phyloP scores from a whole-genome alignment of 2,113 vertebrate species.

The Pyrgilauda ruficollis region DNA sequence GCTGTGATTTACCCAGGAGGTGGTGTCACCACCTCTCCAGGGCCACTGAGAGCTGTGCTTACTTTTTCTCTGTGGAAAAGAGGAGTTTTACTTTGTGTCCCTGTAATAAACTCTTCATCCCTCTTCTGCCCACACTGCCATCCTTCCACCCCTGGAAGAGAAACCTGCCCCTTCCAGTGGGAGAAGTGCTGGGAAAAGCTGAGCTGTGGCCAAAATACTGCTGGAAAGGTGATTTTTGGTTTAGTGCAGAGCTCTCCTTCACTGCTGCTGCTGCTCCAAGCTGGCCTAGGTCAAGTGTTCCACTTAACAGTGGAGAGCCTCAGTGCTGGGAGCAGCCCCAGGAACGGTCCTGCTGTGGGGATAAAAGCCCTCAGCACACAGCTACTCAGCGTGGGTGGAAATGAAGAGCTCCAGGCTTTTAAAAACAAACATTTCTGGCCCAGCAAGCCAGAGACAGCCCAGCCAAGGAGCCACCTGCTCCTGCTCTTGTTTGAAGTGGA shows the following conservation, averaged over 20 bases:
- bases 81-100: not conserved
- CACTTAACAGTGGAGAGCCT: not conserved
- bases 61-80: not conserved
- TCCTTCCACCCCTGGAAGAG: not conserved
- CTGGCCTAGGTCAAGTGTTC: not conserved
- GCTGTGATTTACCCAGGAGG: not conserved
- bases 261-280: not conserved
- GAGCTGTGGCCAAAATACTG: rapidly evolving
- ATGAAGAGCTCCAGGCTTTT: not conserved
- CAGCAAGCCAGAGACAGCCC: not conserved
- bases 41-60: not conserved
- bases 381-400: not conserved
- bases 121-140: rapidly evolving
- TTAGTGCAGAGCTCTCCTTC: not conserved
- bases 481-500: not conserved
- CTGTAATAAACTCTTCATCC: not conserved
- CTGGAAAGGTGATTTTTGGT: not conserved
- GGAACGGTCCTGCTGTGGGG: not conserved
- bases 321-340: not conserved
- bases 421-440: not conserved
- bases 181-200: not conserved
- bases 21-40: not conserved
- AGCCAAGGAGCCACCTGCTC: not conserved
- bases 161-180: rapidly evolving
- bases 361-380: not conserved